A percentile compares a stretch with the other conserved stretches of the same genome.
Evolutionary conservation across 2,113 vertebrate species (phyloP).

Genomic region (Heterochromis multidens): DNA sequence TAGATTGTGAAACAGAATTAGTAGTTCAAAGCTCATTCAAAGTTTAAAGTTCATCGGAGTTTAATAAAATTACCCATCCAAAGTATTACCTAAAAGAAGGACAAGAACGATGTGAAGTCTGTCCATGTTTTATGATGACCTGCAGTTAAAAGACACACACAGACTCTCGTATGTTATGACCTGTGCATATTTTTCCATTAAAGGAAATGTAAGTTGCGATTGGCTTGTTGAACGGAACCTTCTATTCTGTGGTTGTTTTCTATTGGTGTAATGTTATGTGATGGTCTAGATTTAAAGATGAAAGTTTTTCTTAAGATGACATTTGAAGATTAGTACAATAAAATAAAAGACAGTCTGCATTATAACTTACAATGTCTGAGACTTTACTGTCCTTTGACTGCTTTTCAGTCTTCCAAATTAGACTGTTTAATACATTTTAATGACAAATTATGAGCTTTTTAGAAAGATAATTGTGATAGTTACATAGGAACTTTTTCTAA

Average conservation of each 20-base stretch:
- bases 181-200: neutral
- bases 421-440: neutral
- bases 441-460: too few species aligned
- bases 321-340: neutral
- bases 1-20: neutral
- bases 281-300: neutral
- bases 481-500: too few species aligned
- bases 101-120: neutral
- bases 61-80: neutral
- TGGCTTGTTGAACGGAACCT: conserved; percentile 13
- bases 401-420: neutral
- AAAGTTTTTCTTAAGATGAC: neutral
- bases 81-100: neutral
- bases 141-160: neutral
- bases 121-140: conserved; percentile 2
- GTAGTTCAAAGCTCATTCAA: fast-evolving
- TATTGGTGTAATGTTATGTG: neutral
- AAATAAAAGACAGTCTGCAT: neutral
- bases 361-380: neutral
- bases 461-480: too few species aligned
- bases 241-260: neutral
- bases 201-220: neutral
- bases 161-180: neutral
- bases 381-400: neutral
- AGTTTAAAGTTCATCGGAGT: neutral